A percentile compares a stretch with the other conserved stretches of the same genome.
Conservation (phyloP, 2,797 vertebrate species). For the Syncerus caffer region DNA sequence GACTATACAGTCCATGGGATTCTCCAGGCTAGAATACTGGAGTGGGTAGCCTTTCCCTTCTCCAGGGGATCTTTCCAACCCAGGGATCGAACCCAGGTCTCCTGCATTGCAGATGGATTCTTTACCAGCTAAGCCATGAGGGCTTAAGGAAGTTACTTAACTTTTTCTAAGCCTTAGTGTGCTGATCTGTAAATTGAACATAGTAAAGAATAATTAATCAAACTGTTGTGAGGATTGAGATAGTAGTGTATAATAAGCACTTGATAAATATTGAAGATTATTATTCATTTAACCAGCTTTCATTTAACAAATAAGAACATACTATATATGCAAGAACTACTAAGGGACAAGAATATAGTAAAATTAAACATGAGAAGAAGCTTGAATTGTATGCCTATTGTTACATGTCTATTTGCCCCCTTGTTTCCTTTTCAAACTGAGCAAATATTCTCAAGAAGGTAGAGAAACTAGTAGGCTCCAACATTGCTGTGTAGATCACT, state of each 20-base stretch:
- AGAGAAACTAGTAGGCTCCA: neutral
- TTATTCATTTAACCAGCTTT: neutral
- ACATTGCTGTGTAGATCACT: neutral
- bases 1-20: neutral
- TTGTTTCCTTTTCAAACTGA: neutral
- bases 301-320: conserved; percentile 17
- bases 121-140: neutral
- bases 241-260: neutral
- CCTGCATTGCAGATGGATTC: neutral
- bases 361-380: neutral
- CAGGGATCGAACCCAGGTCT: neutral
- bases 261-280: neutral
- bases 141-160: neutral
- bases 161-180: neutral
- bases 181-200: neutral
- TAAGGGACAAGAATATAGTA: neutral
- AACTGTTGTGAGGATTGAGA: neutral
- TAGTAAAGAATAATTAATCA: conserved; percentile 24
- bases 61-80: neutral
- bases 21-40: neutral
- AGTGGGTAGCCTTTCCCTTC: neutral
- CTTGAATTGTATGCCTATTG: neutral
- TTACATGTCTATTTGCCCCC: neutral
- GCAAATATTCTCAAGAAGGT: neutral
- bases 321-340: neutral